Evolutionary conservation across 1,140 invertebrate genomes (phyloP).

Genomic region (Brachionus plicatilis): DNA sequence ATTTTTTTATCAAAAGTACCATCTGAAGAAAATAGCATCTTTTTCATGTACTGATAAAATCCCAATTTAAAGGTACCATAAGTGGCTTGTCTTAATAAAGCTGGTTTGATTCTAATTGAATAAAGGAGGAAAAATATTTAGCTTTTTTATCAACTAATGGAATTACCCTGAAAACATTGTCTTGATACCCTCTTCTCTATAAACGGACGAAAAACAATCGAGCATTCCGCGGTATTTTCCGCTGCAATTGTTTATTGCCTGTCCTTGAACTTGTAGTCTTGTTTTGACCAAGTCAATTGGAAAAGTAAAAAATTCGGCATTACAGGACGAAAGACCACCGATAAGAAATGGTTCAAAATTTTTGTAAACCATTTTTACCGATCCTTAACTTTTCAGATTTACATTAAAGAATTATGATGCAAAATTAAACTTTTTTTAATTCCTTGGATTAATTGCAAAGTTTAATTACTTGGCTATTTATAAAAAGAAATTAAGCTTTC

Average conservation of each 20-base stretch:
- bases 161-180: conserved; percentile 76
- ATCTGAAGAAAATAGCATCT: conserved; percentile 59
- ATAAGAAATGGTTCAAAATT: conserved; percentile 18
- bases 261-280: conserved; percentile 53
- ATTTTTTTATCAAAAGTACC: conserved; percentile 34
- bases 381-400: background rate
- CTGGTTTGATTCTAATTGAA: conserved; percentile 72
- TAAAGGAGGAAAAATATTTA: conserved; percentile 45
- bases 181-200: conserved; percentile 70
- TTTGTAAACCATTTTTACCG: conserved; percentile 27
- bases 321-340: conserved; percentile 18
- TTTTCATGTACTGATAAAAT: conserved; percentile 83
- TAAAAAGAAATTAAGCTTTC: background rate
- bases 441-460: background rate
- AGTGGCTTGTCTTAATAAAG: conserved; percentile 80
- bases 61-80: conserved; percentile 96
- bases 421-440: background rate
- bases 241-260: conserved; percentile 63
- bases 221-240: conserved; percentile 82
- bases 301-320: conserved; percentile 45
- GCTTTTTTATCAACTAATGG: background rate
- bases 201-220: conserved; percentile 76
- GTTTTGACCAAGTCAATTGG: conserved; percentile 55
- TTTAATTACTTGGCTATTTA: background rate
- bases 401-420: background rate